These are phyloP conservation scores for Actinia equina DNA, from an alignment of 64 coral and sea anemone genomes.

Conservation along the genomic window DNA sequence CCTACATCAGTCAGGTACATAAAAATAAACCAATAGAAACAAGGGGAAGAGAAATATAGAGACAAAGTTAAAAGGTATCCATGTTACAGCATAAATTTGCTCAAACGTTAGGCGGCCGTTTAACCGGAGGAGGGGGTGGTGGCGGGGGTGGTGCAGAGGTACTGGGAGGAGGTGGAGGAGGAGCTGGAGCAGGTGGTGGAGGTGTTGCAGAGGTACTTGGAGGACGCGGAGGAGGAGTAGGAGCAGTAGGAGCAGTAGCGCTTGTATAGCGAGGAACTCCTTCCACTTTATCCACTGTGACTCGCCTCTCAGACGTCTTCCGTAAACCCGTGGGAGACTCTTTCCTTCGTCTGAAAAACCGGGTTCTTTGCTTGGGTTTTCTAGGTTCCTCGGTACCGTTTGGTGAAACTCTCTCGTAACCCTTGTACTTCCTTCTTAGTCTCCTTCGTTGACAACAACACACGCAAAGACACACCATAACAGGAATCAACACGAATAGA, in stretches of 20 bases:
- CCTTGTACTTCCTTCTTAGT: background rate
- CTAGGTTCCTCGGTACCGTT: background rate
- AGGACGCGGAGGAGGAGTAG: background rate
- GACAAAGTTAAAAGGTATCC: too few species aligned
- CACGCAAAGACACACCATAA: background rate
- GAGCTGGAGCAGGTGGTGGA: background rate
- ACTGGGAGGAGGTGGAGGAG: background rate
- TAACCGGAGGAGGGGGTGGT: slow-evolving; percentile 9
- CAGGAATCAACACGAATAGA: background rate
- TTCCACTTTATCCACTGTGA: background rate
- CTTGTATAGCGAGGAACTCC: background rate
- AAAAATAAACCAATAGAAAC: too few species aligned
- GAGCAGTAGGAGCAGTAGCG: background rate
- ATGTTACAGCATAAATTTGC: background rate
- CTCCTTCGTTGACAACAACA: background rate
- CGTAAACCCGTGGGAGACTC: background rate
- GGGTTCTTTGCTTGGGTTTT: background rate
- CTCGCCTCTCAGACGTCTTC: background rate
- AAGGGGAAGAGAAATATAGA: too few species aligned
- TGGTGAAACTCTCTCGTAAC: background rate
- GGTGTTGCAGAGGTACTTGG: background rate
- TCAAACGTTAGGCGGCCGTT: background rate
- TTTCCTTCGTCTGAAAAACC: background rate
- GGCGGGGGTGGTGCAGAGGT: slow-evolving; percentile 21
- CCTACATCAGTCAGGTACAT: too few species aligned